Conservation (phyloP, 1,140 invertebrate species). For the Aphaenogaster rudis region DNA sequence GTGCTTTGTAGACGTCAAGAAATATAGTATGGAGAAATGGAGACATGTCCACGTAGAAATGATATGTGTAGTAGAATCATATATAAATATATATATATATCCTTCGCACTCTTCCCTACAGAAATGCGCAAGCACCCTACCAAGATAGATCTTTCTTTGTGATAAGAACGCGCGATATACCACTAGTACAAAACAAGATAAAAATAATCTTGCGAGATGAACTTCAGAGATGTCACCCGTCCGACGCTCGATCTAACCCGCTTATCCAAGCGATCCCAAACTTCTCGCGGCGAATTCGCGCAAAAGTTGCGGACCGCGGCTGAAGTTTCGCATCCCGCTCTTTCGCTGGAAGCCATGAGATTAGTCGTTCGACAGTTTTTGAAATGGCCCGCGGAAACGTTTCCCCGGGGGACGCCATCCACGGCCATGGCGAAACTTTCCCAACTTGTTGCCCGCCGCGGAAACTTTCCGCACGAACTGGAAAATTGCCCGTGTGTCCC, state of each 20-base stretch:
- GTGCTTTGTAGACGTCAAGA: constrained; percentile 4
- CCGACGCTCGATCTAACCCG: constrained; percentile 40
- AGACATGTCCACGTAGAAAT: constrained; percentile 24
- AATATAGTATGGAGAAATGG: constrained; percentile 10
- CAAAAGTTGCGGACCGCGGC: constrained; percentile 24
- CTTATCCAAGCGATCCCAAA: constrained; percentile 42
- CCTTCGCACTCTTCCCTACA: not conserved
- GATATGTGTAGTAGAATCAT: not conserved
- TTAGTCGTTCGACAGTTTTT: constrained; percentile 72
- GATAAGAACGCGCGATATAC: not conserved
- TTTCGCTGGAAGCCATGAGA: constrained; percentile 59
- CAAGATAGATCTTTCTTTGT: not conserved
- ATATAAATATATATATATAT: not conserved
- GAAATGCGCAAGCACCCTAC: not conserved
- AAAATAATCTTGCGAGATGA: constrained; percentile 18
- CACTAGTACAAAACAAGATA: constrained; percentile 17
- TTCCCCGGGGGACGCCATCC: constrained; percentile 25
- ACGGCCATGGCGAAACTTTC: constrained; percentile 69
- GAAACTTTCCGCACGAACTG: constrained; percentile 69
- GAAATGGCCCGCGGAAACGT: constrained; percentile 57
- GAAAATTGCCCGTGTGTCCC: constrained; percentile 70
- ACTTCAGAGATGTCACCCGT: not conserved
- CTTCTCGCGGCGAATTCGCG: constrained; percentile 27
- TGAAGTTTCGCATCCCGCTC: constrained; percentile 50
- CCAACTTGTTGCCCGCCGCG: constrained; percentile 74